Evolutionary conservation across 1,140 invertebrate genomes (phyloP).

Genomic region (Drosophila orosa): DNA sequence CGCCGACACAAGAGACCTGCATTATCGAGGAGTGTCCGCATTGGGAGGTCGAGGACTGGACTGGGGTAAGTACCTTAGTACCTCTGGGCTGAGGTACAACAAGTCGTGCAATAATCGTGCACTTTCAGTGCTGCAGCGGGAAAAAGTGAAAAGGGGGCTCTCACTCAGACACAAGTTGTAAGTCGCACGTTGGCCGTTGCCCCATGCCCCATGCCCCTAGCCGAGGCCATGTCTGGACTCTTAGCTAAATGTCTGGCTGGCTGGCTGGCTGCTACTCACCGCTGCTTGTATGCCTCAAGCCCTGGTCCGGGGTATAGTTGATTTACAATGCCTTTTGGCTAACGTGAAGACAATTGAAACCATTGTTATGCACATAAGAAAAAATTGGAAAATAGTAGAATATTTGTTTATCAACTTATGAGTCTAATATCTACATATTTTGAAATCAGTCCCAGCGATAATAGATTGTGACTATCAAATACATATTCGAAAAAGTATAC

Average conservation of each 20-base stretch:
- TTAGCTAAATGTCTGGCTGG: constrained; percentile 69
- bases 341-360: background rate
- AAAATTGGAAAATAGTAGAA: no score
- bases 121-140: constrained; percentile 55
- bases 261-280: constrained; percentile 41
- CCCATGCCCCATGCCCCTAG: constrained; percentile 21
- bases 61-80: constrained; percentile 88
- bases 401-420: no score
- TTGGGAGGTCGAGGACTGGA: constrained; percentile 94
- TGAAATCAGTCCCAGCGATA: no score
- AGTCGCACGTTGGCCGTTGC: constrained; percentile 24
- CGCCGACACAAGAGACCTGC: constrained; percentile 91
- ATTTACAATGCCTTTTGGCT: background rate
- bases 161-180: constrained; percentile 22
- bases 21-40: constrained; percentile 92
- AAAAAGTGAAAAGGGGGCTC: constrained; percentile 20
- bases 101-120: constrained; percentile 72
- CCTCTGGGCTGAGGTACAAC: constrained; percentile 16
- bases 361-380: no score
- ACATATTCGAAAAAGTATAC: no score
- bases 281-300: constrained; percentile 34
- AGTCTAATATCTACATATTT: no score
- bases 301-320: constrained; percentile 8
- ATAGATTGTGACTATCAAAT: no score
- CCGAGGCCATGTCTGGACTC: constrained; percentile 56